Evolutionary conservation across 2,888 invertebrate genomes (phyloP).

Genomic region (Microctonus aethiopoides): DNA sequence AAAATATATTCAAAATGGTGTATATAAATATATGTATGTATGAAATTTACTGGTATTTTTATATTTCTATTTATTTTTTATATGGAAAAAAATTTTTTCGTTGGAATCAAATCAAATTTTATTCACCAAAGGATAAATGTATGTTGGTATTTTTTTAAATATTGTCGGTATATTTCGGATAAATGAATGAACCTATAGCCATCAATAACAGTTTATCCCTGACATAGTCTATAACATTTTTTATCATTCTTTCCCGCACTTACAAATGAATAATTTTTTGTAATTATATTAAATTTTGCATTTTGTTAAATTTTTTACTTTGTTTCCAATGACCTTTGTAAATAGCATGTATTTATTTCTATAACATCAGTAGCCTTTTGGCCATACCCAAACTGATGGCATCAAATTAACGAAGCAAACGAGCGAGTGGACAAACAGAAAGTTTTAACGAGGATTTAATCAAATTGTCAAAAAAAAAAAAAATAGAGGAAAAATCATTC

Average conservation of each 20-base stretch:
- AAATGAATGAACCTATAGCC: neutral
- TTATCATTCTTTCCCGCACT: neutral
- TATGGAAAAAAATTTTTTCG: neutral
- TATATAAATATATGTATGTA: too few species aligned
- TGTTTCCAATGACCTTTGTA: neutral
- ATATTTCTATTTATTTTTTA: neutral
- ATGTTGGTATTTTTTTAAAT: neutral
- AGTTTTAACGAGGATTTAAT: neutral
- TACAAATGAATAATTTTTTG: neutral
- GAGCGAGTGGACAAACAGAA: constrained; percentile 13
- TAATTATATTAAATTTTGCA: too few species aligned
- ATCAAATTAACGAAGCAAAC: too few species aligned
- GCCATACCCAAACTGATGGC: too few species aligned
- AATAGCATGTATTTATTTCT: neutral
- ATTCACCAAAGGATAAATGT: neutral
- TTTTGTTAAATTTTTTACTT: neutral
- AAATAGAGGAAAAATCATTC: neutral
- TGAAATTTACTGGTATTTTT: neutral
- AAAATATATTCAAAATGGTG: too few species aligned
- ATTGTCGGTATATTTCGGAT: neutral
- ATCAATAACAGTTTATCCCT: neutral
- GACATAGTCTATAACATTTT: neutral
- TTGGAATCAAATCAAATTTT: neutral
- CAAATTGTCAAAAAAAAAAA: neutral
- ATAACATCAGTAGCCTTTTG: neutral